phyloP scores from a whole-genome alignment of 2,797 vertebrate genomes.

The Centroberyx gerrardi region DNA sequence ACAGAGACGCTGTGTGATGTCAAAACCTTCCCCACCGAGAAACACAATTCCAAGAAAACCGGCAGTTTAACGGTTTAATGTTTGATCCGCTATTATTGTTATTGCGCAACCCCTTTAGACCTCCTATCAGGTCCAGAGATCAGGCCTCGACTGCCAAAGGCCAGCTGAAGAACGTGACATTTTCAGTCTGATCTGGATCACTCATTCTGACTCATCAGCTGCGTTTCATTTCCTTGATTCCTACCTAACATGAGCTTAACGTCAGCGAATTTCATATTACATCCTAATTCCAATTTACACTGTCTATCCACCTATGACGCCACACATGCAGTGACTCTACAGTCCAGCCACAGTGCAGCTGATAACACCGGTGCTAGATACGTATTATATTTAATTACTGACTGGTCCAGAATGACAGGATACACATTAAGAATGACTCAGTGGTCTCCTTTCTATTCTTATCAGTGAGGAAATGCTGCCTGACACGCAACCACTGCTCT shows the following conservation, averaged over 20 bases:
- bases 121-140: constrained; percentile 1
- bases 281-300: no score
- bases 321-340: not conserved
- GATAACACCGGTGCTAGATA: not conserved
- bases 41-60: not conserved
- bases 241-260: not conserved
- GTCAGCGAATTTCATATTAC: not conserved
- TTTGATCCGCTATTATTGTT: constrained; percentile 24
- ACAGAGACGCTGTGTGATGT: not conserved
- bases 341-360: constrained; percentile 3
- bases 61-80: constrained; percentile 22
- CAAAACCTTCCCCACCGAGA: not conserved
- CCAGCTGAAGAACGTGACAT: not conserved
- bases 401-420: not conserved
- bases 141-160: not conserved
- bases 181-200: not conserved
- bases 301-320: no score
- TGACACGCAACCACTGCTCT: not conserved
- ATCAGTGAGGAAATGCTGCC: constrained; percentile 7
- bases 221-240: not conserved
- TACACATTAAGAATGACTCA: not conserved
- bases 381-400: not conserved
- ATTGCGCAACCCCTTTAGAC: constrained; percentile 6
- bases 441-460: constrained; percentile 2
- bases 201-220: no score